Base-by-base conservation (phyloP, 2,888 invertebrate genomes). In the Lithophane ornitopus region DNA sequence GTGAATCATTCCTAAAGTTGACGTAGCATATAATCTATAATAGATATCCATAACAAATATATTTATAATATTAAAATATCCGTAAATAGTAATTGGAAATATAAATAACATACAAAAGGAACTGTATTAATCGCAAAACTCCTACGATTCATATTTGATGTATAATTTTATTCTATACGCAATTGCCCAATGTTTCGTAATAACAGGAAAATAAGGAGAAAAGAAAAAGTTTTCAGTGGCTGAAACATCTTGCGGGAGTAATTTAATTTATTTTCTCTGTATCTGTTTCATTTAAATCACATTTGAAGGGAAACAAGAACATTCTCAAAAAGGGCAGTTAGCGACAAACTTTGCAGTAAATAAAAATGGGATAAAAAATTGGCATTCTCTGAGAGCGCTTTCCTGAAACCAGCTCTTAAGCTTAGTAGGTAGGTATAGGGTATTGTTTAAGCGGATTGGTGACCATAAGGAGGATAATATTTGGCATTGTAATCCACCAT, bases 181-280 rank as follows among this genome's bases (percentile, higher is more conserved):
- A 62, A 80, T 76, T 81, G 73, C 76, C 77, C 70, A 71, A 72
- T 83, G 76, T 78, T 75, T 68, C 62, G 52, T 52, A 67, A 49
- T 74, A 78, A 77, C 76, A 70, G 76, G 59, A 80, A 87, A 87
- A 85, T 74, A 78, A 71, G 68, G 4, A 56, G 39, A 68, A 82
- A 81, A 80, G 61, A 80, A 76, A 82, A 82, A 77, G 77, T 79
- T 84, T 76, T 58, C 52, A 77, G 67, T 68, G 74, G 61, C 81
- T 67, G 16, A 26, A 70, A 84, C 79, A 85, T 85, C 81, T 82
- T 84, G 78, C 74, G 76, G 84, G 78, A 74, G 78, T 85, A 84
- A 90, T 87, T 90, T 88, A 85, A 88, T 89, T 89, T 88, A 82
- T 88, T 84, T 86, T 81, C 71, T 80, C 70, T 86, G 83, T 85